Conservation (phyloP, 2,888 invertebrate species). For the Cordylochernes scorpioides region DNA sequence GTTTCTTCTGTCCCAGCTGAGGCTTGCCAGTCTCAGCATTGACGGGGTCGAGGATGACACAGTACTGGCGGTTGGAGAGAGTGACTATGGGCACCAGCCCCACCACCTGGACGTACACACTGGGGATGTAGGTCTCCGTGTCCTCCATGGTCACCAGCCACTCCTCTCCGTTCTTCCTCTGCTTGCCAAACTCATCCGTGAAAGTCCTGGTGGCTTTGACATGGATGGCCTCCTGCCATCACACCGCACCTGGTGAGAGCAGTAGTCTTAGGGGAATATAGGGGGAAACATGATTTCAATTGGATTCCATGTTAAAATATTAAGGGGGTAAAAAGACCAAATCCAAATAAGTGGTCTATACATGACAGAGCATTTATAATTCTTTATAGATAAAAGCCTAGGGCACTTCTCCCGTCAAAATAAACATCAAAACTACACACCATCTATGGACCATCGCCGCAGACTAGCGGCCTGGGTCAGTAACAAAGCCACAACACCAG, state of each 20-base stretch:
- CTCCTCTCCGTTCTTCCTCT: constrained; percentile 27
- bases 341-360: too few relatives aligned
- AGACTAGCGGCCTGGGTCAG: too few relatives aligned
- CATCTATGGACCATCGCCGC: too few relatives aligned
- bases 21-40: constrained; percentile 18
- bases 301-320: too few relatives aligned
- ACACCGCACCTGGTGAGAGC: neutral
- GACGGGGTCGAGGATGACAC: constrained; percentile 25
- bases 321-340: too few relatives aligned
- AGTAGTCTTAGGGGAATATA: too few relatives aligned
- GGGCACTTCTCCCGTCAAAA: too few relatives aligned
- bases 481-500: too few relatives aligned
- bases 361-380: too few relatives aligned
- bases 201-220: constrained; percentile 24
- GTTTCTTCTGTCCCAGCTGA: constrained; percentile 25
- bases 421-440: too few relatives aligned
- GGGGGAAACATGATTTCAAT: too few relatives aligned
- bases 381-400: too few relatives aligned
- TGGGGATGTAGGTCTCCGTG: constrained; percentile 27
- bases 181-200: constrained; percentile 23
- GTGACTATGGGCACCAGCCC: constrained; percentile 25
- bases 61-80: constrained; percentile 26
- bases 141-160: constrained; percentile 26
- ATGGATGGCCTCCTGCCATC: constrained; percentile 25
- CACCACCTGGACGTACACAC: constrained; percentile 26